Evolutionary conservation across 2,888 invertebrate genomes (phyloP), one percentile per base, ranked within the genome.

Genomic region (Tolmerus cingulatus): DNA sequence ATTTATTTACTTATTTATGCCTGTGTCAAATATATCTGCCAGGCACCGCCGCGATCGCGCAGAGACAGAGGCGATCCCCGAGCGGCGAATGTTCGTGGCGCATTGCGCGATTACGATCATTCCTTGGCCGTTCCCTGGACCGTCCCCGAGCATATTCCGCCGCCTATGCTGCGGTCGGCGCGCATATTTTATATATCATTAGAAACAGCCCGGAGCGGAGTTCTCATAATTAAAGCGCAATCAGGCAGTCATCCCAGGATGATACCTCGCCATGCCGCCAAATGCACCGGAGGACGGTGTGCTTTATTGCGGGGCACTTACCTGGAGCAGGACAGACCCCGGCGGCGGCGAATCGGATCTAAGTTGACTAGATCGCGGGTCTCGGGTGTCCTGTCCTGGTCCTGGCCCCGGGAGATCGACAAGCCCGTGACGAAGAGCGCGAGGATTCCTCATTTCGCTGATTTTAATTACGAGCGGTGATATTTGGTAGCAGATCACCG

Each of bases 191-290:
- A 86, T 86, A 79, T 86, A 81, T 87, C 86, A 86, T 87, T 87
- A 86, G 78, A 87, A 87, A 77, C 55, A 23, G 84, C 87, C 86
- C 37, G 74, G 43, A 81, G 88, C 86, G 23, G 40, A 87, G 87
- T 88, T 89, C 89, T 87, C 89, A 89, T 88, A 89, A 89, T 88
- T 89, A 88, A 89, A 89, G 89, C 89, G 88, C 89, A 89, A 88
- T 88, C 89, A 89, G 87, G 88, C 89, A 87, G 87, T 87, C 74
- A 74, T 81, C 79, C 74, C 82, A n/a, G 74, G 9, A 74, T 85
- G 85, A 85, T 82, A 74, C 85, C 34, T 27, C n/a, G 46, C 74
- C 27, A 46, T 27, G 74, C 85, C 46, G 85, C 37, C 19, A 46
- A 85, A 74, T 74, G 37, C 57, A 74, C 85, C 30, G 37, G 74